Percentiles rank a stretch among this genome's conserved stretches.
Evolutionary conservation across 2,113 vertebrate species (phyloP).

Genomic region (Lota lota): DNA sequence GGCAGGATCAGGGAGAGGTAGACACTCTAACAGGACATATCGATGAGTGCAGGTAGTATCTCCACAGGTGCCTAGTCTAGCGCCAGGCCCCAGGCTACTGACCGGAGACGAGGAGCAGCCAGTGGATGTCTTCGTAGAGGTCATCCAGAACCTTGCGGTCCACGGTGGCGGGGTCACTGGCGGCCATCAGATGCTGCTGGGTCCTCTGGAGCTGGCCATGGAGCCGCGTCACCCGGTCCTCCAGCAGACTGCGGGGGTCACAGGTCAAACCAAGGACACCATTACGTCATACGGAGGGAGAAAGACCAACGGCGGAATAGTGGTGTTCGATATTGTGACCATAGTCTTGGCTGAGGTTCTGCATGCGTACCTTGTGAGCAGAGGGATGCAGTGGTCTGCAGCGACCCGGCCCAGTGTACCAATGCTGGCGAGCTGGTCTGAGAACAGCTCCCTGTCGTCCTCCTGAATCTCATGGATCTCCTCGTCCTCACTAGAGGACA

Average conservation of each 20-base stretch:
- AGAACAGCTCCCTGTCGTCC: conserved; percentile 96
- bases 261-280: background rate
- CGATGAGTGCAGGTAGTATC: too few species aligned
- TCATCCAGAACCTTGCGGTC: conserved; percentile 93
- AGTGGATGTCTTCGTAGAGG: conserved; percentile 98
- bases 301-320: background rate
- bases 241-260: conserved; percentile 80
- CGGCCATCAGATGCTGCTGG: conserved; percentile 90
- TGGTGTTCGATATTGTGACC: background rate
- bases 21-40: too few species aligned
- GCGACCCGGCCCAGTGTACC: conserved; percentile 96
- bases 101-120: conserved; percentile 99
- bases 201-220: conserved; percentile 94
- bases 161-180: conserved; percentile 79
- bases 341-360: background rate
- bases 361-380: conserved; percentile 85
- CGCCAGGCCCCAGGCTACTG: conserved; percentile 9
- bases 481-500: conserved; percentile 92
- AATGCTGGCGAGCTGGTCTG: conserved; percentile 93
- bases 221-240: conserved; percentile 92
- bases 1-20: too few species aligned
- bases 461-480: conserved; percentile 98
- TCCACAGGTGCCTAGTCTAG: too few species aligned
- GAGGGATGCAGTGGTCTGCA: conserved; percentile 94
- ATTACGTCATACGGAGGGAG: too few species aligned